Base-by-base conservation (phyloP, 2,797 vertebrate genomes). In the Sternotherus odoratus region DNA sequence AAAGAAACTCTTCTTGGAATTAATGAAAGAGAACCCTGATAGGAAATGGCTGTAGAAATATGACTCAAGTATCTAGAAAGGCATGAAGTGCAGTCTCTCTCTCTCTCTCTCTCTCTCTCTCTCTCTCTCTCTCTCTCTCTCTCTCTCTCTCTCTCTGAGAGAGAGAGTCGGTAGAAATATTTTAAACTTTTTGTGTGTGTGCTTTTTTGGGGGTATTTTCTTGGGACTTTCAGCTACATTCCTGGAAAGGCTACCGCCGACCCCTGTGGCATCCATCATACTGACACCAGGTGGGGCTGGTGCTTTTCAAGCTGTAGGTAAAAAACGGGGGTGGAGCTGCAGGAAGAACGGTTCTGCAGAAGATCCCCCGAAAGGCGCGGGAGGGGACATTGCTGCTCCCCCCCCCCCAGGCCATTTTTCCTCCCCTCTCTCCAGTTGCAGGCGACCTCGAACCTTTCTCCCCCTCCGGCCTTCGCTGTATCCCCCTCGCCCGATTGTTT, bases 241-340 rank as follows among this genome's bases (percentile, higher is more conserved):
- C 88, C 82, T 81, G 92, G 92, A 90, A 94, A 89, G 92, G 77
- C 89, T 88, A 49, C 30, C 39, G 26, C 56, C 50, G 81, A 88
- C 77, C 83, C 43, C 86, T 26, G 36, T 48, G 83, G 72, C 77
- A 92, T 89, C 87, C 63, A 83, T 88, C 91, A 85, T 88, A 10
- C 43, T 92, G 94, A 91, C 88, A 87, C 87, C 92, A 94, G 93
- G 92, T 96, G 89, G 88, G 94, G 88, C 77, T 82, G 91, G 51
- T 77, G 72, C 39, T 48, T 75, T 82, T 79, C 77, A 82, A 85
- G 53, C 39, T 39, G 79, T 84, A 90, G 93, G 87, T 90, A 85
- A 60, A 85, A 60, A 83, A 90, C 49, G 26, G 51, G 78, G 85
- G 49, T 48, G 39, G 49, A 78, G 54, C 60, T 39, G 30, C 26